A percentile compares a stretch with the other conserved stretches of the same genome.
These are phyloP conservation scores for Dysmachus trigonus DNA, from an alignment of 2,888 invertebrate species.

Conservation along the genomic window DNA sequence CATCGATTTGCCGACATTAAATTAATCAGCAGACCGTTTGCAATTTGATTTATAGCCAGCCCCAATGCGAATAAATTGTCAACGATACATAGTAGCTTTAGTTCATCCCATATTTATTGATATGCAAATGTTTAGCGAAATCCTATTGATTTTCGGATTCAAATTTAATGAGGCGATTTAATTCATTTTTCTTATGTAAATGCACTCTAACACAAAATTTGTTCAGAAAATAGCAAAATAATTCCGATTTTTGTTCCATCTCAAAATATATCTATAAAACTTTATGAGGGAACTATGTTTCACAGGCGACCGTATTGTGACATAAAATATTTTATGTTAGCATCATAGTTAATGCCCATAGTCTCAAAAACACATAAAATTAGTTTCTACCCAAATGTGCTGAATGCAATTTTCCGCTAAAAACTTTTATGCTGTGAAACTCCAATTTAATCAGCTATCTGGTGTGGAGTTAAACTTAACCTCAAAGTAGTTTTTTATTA, in stretches of 20 bases:
- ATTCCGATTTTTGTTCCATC: background rate
- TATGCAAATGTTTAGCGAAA: background rate
- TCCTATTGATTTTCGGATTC: background rate
- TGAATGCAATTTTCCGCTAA: background rate
- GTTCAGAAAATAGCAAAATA: background rate
- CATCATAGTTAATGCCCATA: background rate
- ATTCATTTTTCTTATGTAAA: background rate
- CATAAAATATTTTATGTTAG: background rate
- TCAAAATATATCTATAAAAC: background rate
- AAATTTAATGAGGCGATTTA: background rate
- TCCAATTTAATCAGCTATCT: background rate
- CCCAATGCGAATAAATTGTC: background rate
- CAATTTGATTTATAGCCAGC: background rate
- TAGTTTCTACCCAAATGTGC: background rate
- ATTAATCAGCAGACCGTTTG: background rate
- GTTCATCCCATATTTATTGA: background rate
- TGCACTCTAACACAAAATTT: background rate
- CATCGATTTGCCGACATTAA: background rate
- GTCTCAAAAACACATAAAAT: background rate
- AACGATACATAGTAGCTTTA: background rate
- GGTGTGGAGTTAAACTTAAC: background rate
- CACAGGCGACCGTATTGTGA: background rate
- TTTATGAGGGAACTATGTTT: background rate
- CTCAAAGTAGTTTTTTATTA: background rate
- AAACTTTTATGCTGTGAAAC: background rate